Percentiles rank a stretch among this genome's conserved stretches.
Evolutionary conservation across 2,113 vertebrate genomes (phyloP).

Genomic region (Athene cunicularia): DNA sequence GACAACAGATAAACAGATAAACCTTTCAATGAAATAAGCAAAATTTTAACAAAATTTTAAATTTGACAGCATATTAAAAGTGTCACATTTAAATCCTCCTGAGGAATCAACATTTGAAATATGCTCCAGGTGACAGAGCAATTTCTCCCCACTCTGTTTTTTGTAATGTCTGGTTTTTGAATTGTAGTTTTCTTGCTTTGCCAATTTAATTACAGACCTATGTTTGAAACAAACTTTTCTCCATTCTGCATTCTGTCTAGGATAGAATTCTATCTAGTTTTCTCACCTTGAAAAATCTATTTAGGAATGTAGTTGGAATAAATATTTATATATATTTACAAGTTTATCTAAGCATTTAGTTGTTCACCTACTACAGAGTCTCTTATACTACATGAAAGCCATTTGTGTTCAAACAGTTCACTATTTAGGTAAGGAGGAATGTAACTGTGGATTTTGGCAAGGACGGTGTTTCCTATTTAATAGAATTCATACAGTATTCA

Average conservation of each 20-base stretch:
- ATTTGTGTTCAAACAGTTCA: background rate
- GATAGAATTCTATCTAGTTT: background rate
- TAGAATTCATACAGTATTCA: background rate
- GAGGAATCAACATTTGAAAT: background rate
- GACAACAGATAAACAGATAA: background rate
- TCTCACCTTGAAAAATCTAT: background rate
- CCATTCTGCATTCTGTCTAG: background rate
- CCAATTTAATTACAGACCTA: background rate
- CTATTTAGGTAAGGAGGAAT: background rate
- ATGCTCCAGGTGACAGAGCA: background rate
- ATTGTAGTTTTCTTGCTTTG: background rate
- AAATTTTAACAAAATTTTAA: background rate
- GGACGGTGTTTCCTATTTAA: background rate
- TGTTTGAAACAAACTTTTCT: background rate
- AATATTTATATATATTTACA: background rate
- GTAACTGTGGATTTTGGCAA: background rate
- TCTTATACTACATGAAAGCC: background rate
- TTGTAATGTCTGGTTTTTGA: background rate
- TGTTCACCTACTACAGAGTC: background rate
- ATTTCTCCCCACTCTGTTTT: background rate
- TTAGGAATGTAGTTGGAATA: background rate
- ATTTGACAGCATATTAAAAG: background rate
- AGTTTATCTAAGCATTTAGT: background rate
- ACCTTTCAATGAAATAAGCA: slow-evolving; percentile 4
- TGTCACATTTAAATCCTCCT: background rate